phyloP scores from a whole-genome alignment of 1,140 invertebrate species.

The Hetaerina americana region DNA sequence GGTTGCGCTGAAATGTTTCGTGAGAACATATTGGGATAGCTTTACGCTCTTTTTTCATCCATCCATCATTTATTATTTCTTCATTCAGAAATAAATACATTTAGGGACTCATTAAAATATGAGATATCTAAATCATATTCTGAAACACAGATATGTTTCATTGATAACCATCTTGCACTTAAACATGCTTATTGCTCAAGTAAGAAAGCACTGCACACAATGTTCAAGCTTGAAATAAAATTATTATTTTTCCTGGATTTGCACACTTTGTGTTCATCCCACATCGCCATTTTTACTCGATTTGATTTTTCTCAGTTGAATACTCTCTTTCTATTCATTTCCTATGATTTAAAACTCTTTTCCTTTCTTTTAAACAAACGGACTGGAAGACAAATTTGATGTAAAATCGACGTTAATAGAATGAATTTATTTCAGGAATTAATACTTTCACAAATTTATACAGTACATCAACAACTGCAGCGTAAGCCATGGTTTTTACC shows the following conservation, averaged over 20 bases:
- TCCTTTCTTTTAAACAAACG: background rate
- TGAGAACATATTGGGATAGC: background rate
- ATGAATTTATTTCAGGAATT: too few relatives aligned
- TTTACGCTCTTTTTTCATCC: background rate
- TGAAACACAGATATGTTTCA: too few relatives aligned
- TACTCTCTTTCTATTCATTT: background rate
- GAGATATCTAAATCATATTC: background rate
- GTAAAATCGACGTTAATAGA: too few relatives aligned
- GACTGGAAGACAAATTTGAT: too few relatives aligned
- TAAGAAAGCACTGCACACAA: background rate
- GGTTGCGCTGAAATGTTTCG: background rate
- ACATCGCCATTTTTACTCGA: background rate
- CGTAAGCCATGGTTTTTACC: too few relatives aligned
- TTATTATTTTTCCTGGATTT: background rate
- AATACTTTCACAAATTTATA: too few relatives aligned
- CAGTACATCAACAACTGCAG: too few relatives aligned
- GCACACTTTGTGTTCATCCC: background rate
- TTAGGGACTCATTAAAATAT: background rate
- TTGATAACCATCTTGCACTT: too few relatives aligned
- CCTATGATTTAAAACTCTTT: background rate
- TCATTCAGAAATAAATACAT: background rate
- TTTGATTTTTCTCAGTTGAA: background rate
- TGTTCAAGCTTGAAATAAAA: background rate
- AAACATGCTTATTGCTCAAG: background rate
- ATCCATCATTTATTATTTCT: background rate